phyloP scores from a whole-genome alignment of 92 coral and sea anemone genomes.

The Zoanthus sansibaricus region DNA sequence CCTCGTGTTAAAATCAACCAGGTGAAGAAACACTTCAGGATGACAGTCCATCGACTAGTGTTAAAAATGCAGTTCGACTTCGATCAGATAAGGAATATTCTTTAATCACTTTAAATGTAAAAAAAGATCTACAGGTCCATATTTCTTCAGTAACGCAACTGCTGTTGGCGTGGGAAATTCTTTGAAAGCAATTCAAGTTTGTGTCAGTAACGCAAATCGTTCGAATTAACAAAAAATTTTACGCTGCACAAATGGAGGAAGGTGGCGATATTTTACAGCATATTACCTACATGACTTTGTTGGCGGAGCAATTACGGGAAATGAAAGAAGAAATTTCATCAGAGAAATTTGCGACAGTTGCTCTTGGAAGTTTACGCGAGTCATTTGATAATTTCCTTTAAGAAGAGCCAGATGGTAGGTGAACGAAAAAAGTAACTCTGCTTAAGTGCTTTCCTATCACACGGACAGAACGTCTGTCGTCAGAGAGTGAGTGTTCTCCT shows the following conservation, averaged over 20 bases:
- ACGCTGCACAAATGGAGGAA: slow-evolving; percentile 71
- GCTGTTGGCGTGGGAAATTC: slow-evolving; percentile 66
- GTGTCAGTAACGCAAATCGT: slow-evolving; percentile 75
- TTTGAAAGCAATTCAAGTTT: slow-evolving; percentile 72
- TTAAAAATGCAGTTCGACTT: slow-evolving; percentile 66
- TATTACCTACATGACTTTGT: slow-evolving; percentile 49
- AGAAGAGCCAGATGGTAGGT: no score
- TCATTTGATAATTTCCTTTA: slow-evolving; percentile 66
- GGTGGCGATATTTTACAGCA: slow-evolving; percentile 63
- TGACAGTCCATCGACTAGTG: slow-evolving; percentile 48
- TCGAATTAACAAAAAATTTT: slow-evolving; percentile 57
- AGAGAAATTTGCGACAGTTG: neutral
- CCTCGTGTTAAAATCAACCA: neutral
- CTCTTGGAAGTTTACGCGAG: slow-evolving; percentile 70
- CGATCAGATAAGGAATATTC: slow-evolving; percentile 79
- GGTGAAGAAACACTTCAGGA: slow-evolving; percentile 65
- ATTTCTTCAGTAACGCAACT: slow-evolving; percentile 67
- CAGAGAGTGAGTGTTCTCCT: no score
- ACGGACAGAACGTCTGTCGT: no score
- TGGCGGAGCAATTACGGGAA: slow-evolving; percentile 30
- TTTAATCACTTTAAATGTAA: slow-evolving; percentile 69
- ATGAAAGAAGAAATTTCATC: no score
- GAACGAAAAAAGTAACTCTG: no score
- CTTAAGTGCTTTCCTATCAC: no score
- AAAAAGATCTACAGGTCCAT: slow-evolving; percentile 69